Conservation (phyloP, 2,888 invertebrate species). For the Sepioteuthis lessoniana region DNA sequence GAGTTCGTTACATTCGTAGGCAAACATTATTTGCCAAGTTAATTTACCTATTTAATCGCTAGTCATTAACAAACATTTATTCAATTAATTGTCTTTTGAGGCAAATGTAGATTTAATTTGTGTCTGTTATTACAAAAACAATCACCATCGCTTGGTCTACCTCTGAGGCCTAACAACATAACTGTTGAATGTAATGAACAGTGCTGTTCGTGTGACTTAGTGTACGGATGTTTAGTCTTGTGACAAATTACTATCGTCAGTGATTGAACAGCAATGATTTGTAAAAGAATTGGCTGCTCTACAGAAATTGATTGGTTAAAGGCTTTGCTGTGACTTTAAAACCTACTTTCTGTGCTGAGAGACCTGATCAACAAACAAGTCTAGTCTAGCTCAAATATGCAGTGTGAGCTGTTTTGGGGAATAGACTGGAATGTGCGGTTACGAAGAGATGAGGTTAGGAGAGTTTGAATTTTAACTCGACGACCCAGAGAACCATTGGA, state of each 20-base stretch:
- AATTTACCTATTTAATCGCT: not conserved
- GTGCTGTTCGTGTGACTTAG: not conserved
- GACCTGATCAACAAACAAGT: not conserved
- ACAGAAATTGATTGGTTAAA: not conserved
- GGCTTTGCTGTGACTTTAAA: not conserved
- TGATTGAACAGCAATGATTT: not conserved
- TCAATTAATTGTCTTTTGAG: not conserved
- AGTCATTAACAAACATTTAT: slow-evolving; percentile 33
- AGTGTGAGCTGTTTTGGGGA: too few species aligned
- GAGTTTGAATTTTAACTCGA: too few species aligned
- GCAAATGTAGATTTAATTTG: slow-evolving; percentile 21
- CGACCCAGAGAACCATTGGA: too few species aligned
- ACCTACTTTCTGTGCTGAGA: not conserved
- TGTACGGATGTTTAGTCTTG: not conserved
- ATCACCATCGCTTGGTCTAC: not conserved
- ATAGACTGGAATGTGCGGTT: too few species aligned
- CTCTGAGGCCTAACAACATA: not conserved
- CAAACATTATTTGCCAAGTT: not conserved
- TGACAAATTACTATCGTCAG: not conserved
- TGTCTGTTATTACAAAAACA: not conserved
- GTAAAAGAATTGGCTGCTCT: not conserved
- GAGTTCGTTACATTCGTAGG: not conserved
- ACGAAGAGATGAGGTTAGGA: too few species aligned
- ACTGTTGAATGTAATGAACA: not conserved
- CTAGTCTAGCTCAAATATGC: too few species aligned